Evolutionary conservation across 2,797 vertebrate genomes (phyloP).

Genomic region (Odontamblyopus lacepedii): DNA sequence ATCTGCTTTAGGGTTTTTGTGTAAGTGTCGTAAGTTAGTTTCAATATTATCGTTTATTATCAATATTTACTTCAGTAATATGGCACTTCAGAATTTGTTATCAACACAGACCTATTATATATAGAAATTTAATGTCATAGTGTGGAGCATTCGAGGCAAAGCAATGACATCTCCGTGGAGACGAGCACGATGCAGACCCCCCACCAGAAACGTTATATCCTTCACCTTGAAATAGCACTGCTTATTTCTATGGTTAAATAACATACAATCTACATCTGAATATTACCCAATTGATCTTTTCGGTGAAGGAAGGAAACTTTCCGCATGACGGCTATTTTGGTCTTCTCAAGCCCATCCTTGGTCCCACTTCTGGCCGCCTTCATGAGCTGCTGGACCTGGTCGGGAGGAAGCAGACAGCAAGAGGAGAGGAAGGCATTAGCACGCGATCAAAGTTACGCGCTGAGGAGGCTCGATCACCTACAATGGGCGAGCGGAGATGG

Average conservation of each 20-base stretch:
- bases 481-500: slow-evolving; percentile 46
- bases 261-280: slow-evolving; percentile 24
- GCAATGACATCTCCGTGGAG: no score
- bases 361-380: slow-evolving; percentile 92
- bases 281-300: slow-evolving; percentile 84
- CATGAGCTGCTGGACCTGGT: slow-evolving; percentile 95
- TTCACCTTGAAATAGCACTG: slow-evolving; percentile 20
- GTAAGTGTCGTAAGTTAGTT: no score
- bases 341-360: slow-evolving; percentile 94
- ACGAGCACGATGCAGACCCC: no score
- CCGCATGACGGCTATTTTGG: slow-evolving; percentile 91
- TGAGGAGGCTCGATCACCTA: slow-evolving; percentile 45
- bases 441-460: slow-evolving; percentile 31
- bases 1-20: no score
- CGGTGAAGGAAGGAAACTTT: slow-evolving; percentile 90
- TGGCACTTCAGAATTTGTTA: no score
- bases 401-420: slow-evolving; percentile 44
- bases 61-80: no score
- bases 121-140: no score
- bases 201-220: no score
- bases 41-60: no score
- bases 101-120: no score
- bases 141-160: no score
- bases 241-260: slow-evolving; percentile 1
- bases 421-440: slow-evolving; percentile 40